Percentiles rank a stretch among this genome's conserved stretches.
These are phyloP conservation scores for Tylochromis polylepis DNA, from an alignment of 2,113 vertebrate genomes.

Conservation along the genomic window DNA sequence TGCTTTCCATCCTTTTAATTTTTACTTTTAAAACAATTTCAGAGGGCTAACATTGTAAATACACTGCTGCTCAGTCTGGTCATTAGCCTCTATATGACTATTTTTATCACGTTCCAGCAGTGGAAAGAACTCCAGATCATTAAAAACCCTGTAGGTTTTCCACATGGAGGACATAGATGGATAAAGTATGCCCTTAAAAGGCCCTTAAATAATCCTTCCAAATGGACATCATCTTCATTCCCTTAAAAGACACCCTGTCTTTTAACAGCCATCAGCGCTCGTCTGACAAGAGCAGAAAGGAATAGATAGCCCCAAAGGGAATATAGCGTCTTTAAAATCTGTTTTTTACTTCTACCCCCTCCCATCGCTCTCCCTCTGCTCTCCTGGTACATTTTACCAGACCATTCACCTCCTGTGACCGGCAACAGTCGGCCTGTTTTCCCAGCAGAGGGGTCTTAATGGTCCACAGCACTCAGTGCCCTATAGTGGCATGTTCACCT, in stretches of 20 bases:
- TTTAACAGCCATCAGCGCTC: background rate
- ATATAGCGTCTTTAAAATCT: background rate
- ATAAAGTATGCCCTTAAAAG: constrained; percentile 12
- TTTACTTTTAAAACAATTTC: background rate
- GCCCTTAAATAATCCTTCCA: background rate
- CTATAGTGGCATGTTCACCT: background rate
- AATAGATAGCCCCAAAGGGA: background rate
- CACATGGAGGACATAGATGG: background rate
- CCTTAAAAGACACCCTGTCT: constrained; percentile 12
- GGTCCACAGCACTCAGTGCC: background rate
- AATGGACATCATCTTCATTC: background rate
- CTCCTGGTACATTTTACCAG: background rate
- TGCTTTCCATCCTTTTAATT: background rate
- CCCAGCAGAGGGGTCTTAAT: background rate
- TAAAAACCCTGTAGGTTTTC: background rate
- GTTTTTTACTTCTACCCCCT: background rate
- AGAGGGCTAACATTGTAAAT: background rate
- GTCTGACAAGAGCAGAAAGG: background rate
- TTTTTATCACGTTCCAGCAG: background rate
- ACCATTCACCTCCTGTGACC: background rate
- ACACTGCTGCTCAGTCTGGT: background rate
- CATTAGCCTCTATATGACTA: background rate
- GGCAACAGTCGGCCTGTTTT: background rate
- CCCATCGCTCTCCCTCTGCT: background rate
- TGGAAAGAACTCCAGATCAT: background rate